phyloP scores from a whole-genome alignment of 2,797 vertebrate species.

The Chaunax sp. region DNA sequence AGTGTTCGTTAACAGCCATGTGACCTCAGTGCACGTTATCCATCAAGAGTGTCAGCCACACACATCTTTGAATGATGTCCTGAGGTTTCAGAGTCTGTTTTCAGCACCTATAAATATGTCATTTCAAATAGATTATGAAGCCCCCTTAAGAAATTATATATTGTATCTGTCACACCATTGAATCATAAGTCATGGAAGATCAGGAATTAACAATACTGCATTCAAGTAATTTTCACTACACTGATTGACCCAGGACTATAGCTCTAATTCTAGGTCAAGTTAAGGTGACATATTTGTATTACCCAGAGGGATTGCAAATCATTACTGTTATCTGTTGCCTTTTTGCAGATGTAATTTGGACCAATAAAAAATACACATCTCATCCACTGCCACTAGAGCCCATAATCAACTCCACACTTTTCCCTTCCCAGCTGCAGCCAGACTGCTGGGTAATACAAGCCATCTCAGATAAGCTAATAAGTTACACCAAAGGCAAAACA shows the following conservation, averaged over 20 bases:
- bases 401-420: slow-evolving; percentile 6
- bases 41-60: not conserved
- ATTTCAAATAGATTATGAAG: not conserved
- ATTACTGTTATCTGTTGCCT: slow-evolving; percentile 2
- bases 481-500: slow-evolving; percentile 50
- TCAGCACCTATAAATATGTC: not conserved
- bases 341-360: slow-evolving; percentile 19
- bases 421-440: slow-evolving; percentile 13
- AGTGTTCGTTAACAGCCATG: not conserved
- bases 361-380: slow-evolving; percentile 17
- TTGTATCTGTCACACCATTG: not conserved
- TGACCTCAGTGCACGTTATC: not conserved
- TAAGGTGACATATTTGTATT: slow-evolving; percentile 21
- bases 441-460: slow-evolving; percentile 54
- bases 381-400: not conserved
- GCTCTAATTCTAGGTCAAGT: slow-evolving; percentile 22
- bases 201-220: not conserved
- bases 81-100: too few species aligned
- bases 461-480: slow-evolving; percentile 66
- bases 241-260: not conserved
- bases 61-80: not conserved
- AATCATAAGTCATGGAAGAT: not conserved
- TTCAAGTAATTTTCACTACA: not conserved
- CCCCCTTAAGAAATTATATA: not conserved
- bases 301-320: slow-evolving; percentile 10